These are phyloP conservation scores for Pteruthius melanotis DNA, from an alignment of 2,113 vertebrate genomes.

Conservation along the genomic window DNA sequence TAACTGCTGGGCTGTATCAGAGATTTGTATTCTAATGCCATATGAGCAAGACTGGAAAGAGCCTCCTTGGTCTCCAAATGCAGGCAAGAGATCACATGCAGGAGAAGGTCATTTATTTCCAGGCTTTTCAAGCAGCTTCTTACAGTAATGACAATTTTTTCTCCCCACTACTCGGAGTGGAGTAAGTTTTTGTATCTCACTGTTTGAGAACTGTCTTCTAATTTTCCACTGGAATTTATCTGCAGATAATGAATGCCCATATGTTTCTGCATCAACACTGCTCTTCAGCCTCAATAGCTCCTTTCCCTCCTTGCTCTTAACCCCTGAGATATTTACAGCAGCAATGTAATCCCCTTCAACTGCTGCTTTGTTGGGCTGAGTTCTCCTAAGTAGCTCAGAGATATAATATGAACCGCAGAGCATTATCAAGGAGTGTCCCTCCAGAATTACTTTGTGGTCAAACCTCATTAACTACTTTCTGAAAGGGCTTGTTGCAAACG, in stretches of 20 bases:
- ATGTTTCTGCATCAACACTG: background rate
- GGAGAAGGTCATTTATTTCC: background rate
- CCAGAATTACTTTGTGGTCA: background rate
- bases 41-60: background rate
- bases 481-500: background rate
- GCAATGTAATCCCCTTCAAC: background rate
- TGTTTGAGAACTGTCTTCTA: background rate
- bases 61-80: background rate
- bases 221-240: slow-evolving; percentile 8
- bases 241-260: background rate
- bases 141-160: background rate
- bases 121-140: background rate
- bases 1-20: background rate
- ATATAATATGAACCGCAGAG: background rate
- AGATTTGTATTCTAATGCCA: background rate
- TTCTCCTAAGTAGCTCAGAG: background rate
- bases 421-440: background rate
- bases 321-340: background rate
- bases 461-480: background rate
- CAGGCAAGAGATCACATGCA: background rate
- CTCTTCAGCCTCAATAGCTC: background rate
- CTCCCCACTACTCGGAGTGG: background rate
- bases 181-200: background rate
- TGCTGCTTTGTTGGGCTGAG: background rate
- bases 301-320: slow-evolving; percentile 10